Base-by-base conservation (phyloP, 2,113 vertebrate genomes). In the Danionella cerebrum region DNA sequence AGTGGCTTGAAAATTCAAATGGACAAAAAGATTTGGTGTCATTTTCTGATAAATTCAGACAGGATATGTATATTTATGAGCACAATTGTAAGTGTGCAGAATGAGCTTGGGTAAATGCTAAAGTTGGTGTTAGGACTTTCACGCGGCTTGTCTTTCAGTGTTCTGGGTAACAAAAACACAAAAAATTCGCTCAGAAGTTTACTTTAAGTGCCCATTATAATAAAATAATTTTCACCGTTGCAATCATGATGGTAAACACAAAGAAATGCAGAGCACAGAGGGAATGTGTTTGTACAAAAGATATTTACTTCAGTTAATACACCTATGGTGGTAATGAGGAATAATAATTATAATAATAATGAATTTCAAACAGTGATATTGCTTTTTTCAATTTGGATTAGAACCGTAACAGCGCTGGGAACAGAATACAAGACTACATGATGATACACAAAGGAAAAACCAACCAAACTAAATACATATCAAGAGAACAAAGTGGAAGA, bases 241-340 rank as follows among this genome's bases (percentile, higher is more conserved):
- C n/a, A n/a, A n/a, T n/a, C n/a, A 31, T 47, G 14, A 44, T 27
- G 22, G 14, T 4, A 27, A 18, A 13, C 24, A 42, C 19, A 67
- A 67, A 67, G 33, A 54, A 67, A 67, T 35, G 65, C 65, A 55
- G 25, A 67, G 38, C 45, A 67, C 65, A 67, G 50, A 33, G 41
- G 13, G 64, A 81, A 89, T 74, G 89, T 94, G 91, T 94, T 93
- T 92, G 90, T 94, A 94, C 91, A 94, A 94, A 94, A 94, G 90
- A 94, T 94, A 94, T 94, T 94, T 94, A 94, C 91, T 94, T 94
- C 91, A 91, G 90, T 93, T 86, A 92, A 92, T 91, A 94, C 92
- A 94, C 92, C 91, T 94, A 93, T 90, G 91, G 91, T 67, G 38
- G 65, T 92, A 90, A 90, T 92, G 92, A 91, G 92, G 91, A 91